Conservation (phyloP, 2,888 invertebrate genomes). For the Drepanosiphum platanoidis region DNA sequence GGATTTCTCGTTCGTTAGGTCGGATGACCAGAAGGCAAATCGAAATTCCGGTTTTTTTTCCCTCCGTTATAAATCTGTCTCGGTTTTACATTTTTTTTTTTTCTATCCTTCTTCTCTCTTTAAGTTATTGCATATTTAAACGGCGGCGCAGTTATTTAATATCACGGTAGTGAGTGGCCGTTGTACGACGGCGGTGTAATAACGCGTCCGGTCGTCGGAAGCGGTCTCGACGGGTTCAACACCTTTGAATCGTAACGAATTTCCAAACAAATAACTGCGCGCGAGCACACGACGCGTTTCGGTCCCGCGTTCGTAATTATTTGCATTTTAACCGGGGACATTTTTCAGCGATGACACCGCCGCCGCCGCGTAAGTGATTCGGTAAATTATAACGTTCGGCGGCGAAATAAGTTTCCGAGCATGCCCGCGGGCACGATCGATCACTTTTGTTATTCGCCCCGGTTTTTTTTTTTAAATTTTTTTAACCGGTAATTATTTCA, state of each 20-base stretch:
- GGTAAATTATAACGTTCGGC: neutral
- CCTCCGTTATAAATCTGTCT: constrained; percentile 33
- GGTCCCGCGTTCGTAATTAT: neutral
- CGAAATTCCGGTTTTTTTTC: constrained; percentile 50
- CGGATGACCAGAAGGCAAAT: constrained; percentile 29
- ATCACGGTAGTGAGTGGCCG: neutral
- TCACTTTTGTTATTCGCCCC: no score
- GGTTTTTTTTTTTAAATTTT: neutral
- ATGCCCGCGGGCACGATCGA: neutral
- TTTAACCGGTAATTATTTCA: neutral
- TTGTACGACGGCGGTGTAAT: neutral
- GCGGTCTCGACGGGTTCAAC: constrained; percentile 32
- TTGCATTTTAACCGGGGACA: neutral
- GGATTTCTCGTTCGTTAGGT: constrained; percentile 36
- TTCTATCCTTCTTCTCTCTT: neutral
- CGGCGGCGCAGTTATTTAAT: constrained; percentile 36
- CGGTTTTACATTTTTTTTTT: constrained; percentile 10
- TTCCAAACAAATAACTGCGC: neutral
- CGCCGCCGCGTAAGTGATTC: neutral
- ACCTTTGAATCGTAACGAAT: constrained; percentile 40
- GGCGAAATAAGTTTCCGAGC: neutral
- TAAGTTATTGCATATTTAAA: constrained; percentile 43
- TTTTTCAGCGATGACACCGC: neutral
- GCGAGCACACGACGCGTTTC: no score
- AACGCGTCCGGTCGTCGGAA: neutral